phyloP scores from a whole-genome alignment of 2,888 invertebrate species.

The Conus canariensis region DNA sequence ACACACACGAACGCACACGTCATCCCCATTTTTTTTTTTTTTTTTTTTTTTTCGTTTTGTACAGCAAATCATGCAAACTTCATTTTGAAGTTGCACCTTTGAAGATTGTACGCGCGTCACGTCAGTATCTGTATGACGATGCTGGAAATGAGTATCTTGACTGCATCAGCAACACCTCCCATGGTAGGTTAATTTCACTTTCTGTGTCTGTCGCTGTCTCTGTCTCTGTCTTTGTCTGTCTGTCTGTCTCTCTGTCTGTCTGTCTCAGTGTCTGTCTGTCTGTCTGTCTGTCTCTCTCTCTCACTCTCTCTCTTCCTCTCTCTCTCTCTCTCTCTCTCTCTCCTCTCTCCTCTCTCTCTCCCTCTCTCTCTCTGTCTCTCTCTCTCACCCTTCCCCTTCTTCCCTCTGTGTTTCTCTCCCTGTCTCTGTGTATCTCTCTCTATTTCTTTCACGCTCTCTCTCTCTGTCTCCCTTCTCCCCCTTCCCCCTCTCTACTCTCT shows the following conservation, averaged over 20 bases:
- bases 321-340: too few relatives aligned
- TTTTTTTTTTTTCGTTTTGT: constrained; percentile 56
- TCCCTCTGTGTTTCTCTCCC: too few relatives aligned
- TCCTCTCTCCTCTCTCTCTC: too few relatives aligned
- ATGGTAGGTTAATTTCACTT: constrained; percentile 88
- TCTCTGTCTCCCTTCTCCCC: too few relatives aligned
- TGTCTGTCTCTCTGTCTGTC: background rate
- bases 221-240: background rate
- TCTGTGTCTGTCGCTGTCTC: background rate
- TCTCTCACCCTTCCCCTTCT: too few relatives aligned
- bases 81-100: constrained; percentile 95
- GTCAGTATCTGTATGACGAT: constrained; percentile 98
- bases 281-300: too few relatives aligned
- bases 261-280: background rate
- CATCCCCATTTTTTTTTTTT: too few relatives aligned
- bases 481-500: too few relatives aligned
- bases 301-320: background rate
- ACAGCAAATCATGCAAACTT: constrained; percentile 93
- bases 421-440: too few relatives aligned
- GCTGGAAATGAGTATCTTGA: constrained; percentile 92
- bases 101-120: constrained; percentile 93
- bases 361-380: too few relatives aligned
- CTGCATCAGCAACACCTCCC: constrained; percentile 98
- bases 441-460: too few relatives aligned
- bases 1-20: too few relatives aligned